A percentile compares a stretch with the other conserved stretches of the same genome.
Evolutionary conservation across 2,888 invertebrate species (phyloP).

Genomic region (Netelia inedita): DNA sequence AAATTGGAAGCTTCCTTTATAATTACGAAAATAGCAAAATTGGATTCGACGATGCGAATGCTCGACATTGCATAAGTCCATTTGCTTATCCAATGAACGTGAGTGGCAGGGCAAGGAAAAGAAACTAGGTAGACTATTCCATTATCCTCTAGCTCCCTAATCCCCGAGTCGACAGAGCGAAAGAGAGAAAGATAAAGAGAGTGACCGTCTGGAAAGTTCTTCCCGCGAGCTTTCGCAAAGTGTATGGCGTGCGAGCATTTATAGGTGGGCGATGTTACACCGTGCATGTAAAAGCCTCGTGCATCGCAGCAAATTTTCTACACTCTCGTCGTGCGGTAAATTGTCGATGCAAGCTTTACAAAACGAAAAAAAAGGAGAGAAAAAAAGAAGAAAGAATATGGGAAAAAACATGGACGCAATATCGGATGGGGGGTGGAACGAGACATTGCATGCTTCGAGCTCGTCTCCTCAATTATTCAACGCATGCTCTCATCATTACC

Average conservation of each 20-base stretch:
- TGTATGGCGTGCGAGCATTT: conserved; percentile 1
- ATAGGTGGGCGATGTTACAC: conserved; percentile 10
- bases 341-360: conserved; percentile 44
- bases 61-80: neutral
- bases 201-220: conserved; percentile 54
- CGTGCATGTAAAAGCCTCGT: conserved; percentile 11
- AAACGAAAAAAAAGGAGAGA: neutral
- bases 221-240: conserved; percentile 16
- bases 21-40: neutral
- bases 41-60: neutral
- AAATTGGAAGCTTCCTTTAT: neutral
- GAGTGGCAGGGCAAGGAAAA: neutral
- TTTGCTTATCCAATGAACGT: conserved; percentile 4
- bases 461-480: conserved; percentile 57
- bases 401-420: neutral
- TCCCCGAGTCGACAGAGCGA: neutral
- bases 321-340: conserved; percentile 53
- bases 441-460: conserved; percentile 40
- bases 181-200: neutral
- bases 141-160: conserved; percentile 27
- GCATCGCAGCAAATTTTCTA: conserved; percentile 38
- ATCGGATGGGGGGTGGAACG: neutral
- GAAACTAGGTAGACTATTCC: conserved; percentile 2
- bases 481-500: conserved; percentile 15
- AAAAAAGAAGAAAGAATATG: neutral